These are phyloP conservation scores for Tricholaema leucomelas DNA, from an alignment of 2,113 vertebrate species.

Conservation along the genomic window DNA sequence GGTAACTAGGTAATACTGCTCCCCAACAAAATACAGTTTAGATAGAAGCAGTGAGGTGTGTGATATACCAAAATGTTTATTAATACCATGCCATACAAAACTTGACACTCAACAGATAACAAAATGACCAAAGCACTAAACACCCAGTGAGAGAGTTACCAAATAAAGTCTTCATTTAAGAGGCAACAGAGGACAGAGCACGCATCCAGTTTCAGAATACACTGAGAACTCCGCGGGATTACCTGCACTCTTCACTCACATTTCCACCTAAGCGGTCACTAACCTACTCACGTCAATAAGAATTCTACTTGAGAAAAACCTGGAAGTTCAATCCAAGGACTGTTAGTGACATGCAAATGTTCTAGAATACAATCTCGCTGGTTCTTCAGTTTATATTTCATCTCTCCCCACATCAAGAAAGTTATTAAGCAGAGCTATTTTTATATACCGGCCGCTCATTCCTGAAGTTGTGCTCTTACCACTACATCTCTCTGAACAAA, in stretches of 20 bases:
- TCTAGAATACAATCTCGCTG: not conserved
- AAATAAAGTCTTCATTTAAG: not conserved
- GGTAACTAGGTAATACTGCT: not conserved
- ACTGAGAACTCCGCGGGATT: not conserved
- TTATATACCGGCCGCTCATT: not conserved
- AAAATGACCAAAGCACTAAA: not conserved
- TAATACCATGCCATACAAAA: not conserved
- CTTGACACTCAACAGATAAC: not conserved
- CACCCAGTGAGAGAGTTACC: not conserved
- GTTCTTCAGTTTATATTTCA: rapidly evolving
- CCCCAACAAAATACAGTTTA: not conserved
- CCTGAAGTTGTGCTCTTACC: not conserved
- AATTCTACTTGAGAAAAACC: not conserved
- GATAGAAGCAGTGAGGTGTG: not conserved
- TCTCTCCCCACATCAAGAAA: not conserved
- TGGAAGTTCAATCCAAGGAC: not conserved
- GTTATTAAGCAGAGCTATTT: not conserved
- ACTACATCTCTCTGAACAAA: not conserved
- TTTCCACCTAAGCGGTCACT: not conserved
- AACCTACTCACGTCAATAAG: rapidly evolving
- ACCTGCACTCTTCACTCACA: not conserved
- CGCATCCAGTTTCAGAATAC: not conserved
- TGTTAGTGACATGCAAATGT: not conserved
- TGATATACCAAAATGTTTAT: not conserved
- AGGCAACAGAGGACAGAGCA: not conserved